Evolutionary conservation across 2,888 invertebrate genomes (phyloP).

Genomic region (Tryphoninae sp.): DNA sequence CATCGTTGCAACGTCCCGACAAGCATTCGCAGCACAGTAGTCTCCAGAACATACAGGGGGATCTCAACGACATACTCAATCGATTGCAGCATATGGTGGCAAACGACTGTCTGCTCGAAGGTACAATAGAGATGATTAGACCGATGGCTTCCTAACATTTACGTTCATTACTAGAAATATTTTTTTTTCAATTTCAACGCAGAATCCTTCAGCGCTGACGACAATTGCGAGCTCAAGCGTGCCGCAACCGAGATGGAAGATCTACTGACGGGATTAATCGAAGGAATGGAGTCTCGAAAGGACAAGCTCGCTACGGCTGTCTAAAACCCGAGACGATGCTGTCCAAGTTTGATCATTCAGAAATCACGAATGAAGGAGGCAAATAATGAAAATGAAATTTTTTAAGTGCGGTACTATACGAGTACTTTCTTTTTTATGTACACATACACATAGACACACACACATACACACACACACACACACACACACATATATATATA

Average conservation of each 20-base stretch:
- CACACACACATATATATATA: not conserved
- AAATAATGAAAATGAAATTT: conserved; percentile 1
- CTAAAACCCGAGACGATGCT: conserved; percentile 57
- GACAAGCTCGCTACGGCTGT: conserved; percentile 78
- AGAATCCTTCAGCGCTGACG: conserved; percentile 80
- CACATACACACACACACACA: no score
- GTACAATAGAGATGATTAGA: conserved; percentile 76
- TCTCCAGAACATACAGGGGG: conserved; percentile 83
- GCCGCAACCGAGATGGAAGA: conserved; percentile 89
- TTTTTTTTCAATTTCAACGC: conserved; percentile 52
- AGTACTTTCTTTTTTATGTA: not conserved
- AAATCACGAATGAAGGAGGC: not conserved
- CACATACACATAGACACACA: not conserved
- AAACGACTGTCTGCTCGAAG: conserved; percentile 86
- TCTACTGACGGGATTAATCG: conserved; percentile 85
- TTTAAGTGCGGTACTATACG: not conserved
- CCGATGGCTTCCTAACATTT: not conserved
- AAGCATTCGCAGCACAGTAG: conserved; percentile 80
- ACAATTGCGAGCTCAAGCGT: conserved; percentile 86
- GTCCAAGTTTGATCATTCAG: not conserved
- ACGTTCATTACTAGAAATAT: not conserved
- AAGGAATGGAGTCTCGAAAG: conserved; percentile 84
- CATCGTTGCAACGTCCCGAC: conserved; percentile 77
- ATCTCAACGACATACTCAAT: conserved; percentile 87
- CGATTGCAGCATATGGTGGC: conserved; percentile 88